These are phyloP conservation scores for Danio jaintianensis DNA, from an alignment of 2,797 vertebrate genomes.

Conservation along the genomic window DNA sequence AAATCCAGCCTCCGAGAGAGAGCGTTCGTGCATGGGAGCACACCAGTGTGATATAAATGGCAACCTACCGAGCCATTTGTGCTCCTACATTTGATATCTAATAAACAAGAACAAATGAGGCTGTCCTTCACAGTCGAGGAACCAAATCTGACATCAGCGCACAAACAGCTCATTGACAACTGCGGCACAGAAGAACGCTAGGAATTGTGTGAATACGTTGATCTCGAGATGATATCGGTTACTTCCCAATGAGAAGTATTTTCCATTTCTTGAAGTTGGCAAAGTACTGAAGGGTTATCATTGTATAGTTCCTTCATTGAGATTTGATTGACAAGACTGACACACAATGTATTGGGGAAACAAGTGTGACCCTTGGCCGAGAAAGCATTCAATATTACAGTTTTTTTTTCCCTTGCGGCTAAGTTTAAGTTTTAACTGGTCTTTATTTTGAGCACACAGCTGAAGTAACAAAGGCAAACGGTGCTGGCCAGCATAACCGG, in stretches of 20 bases:
- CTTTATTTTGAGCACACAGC: conserved; percentile 52
- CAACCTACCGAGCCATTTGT: conserved; percentile 54
- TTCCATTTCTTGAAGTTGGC: conserved; percentile 41
- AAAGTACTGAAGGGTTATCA: conserved; percentile 28
- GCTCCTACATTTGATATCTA: conserved; percentile 59
- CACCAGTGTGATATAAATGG: conserved; percentile 56
- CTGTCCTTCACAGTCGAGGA: conserved; percentile 53
- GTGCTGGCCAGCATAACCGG: conserved; percentile 1
- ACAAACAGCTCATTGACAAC: conserved; percentile 58
- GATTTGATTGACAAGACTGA: conserved; percentile 23
- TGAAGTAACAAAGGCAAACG: conserved; percentile 45
- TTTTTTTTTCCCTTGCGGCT: conserved; percentile 50
- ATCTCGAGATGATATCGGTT: conserved; percentile 33
- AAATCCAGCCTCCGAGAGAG: conserved; percentile 35
- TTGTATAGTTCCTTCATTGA: conserved; percentile 31
- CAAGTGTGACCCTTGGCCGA: conserved; percentile 49
- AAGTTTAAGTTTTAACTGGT: conserved; percentile 52
- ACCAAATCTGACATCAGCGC: conserved; percentile 57
- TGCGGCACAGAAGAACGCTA: conserved; percentile 43
- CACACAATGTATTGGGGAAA: conserved; percentile 36
- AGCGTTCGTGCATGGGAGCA: conserved; percentile 38
- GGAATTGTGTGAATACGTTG: conserved; percentile 62
- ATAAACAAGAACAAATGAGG: conserved; percentile 61
- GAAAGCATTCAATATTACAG: conserved; percentile 49
- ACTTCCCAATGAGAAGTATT: conserved; percentile 43